Base-by-base conservation (phyloP, 2,113 vertebrate genomes). In the Oostethus manadensis region DNA sequence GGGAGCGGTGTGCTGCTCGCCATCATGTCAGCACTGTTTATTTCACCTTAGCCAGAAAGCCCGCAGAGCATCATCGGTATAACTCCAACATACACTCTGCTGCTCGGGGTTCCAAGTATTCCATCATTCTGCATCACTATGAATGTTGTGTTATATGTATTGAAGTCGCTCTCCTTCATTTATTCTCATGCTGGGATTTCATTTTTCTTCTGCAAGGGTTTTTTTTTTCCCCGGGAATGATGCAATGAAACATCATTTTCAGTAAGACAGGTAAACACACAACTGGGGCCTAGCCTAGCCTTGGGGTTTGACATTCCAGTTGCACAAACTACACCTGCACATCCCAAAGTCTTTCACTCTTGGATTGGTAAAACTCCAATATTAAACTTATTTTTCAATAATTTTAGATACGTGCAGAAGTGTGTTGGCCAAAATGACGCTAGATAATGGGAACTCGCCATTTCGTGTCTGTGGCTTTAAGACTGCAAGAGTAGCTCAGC, bases 1-100 rank as follows among this genome's bases (percentile, higher is more conserved):
- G 54, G 54, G 10, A 58, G 38, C 38, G 54, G 51, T 67, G 78
- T 71, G 76, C 35, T 38, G 35, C 62, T 62, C 55, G 67, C 50
- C 58, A 63, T 76, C 56, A 72, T 72, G 72, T 76, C 70, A 74
- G 70, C 64, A 64, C 38, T 42, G 38, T 51, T 75, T 78, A 66
- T 73, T 71, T 63, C 71, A 51, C 61, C 62, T 69, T 48, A 2
- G 53, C 73, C 71, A 55, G 70, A 53, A 4, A 76, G 26, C 68
- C 38, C 65, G 65, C 55, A 51, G 49, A 64, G 38, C 11, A 42
- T 42, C 0, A 14, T 14, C 11, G 38, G 59, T 69, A 68, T 66
- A 75, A 81, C 79, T 77, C 58, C 50, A 0, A 58, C 54, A 57
- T 57, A 29, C 51, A 1, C 40, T 17, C 10, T 40, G 38, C 56